Evolutionary conservation across 2,113 vertebrate genomes (phyloP).

Genomic region (Sylvia atricapilla): DNA sequence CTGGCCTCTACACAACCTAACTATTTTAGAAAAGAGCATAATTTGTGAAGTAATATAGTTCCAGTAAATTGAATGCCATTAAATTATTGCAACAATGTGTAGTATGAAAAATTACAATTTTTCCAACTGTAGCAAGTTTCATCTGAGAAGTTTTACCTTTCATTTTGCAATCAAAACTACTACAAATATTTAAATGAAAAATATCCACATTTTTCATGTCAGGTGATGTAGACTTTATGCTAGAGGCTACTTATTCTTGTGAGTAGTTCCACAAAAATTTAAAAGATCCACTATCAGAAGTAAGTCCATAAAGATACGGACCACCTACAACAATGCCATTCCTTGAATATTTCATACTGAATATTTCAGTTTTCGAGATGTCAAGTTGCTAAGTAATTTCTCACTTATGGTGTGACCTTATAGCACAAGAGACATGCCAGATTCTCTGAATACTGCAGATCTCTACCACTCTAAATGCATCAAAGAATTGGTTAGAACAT

Average conservation of each 20-base stretch:
- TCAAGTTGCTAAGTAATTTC: not conserved
- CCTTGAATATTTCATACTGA: not conserved
- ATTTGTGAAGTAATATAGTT: not conserved
- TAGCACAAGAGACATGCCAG: not conserved
- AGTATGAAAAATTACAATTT: not conserved
- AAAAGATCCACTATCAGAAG: not conserved
- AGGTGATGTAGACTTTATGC: not conserved
- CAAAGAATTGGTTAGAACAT: not conserved
- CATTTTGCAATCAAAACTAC: not conserved
- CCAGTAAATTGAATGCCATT: not conserved
- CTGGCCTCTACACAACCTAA: not conserved
- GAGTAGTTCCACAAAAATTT: not conserved
- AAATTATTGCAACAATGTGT: conserved; percentile 5
- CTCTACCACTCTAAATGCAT: not conserved
- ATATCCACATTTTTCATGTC: not conserved
- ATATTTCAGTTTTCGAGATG: not conserved
- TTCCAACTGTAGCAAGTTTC: not conserved
- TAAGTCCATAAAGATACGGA: not conserved
- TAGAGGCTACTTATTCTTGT: not conserved
- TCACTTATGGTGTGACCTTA: not conserved
- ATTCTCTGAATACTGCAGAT: not conserved
- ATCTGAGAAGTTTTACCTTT: not conserved
- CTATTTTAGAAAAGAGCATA: conserved; percentile 4
- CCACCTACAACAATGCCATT: not conserved
- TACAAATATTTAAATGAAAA: not conserved